Conservation (phyloP, 2,113 vertebrate genomes). For the Callopanchax toddi region DNA sequence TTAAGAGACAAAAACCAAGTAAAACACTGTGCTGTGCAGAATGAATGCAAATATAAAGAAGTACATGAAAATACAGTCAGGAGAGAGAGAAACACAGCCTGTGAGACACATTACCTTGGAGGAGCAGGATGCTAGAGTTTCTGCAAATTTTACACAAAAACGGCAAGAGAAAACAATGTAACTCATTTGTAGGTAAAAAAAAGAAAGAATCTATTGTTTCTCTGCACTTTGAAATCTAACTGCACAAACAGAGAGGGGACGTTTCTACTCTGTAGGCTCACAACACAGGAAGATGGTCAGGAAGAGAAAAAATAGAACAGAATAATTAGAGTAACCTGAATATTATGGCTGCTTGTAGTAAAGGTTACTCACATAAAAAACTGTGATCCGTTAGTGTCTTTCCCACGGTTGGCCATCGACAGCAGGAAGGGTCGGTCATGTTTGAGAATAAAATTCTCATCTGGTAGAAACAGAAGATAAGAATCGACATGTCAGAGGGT, state of each 20-base stretch:
- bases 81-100: constrained; percentile 86
- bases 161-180: constrained; percentile 99
- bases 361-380: constrained; percentile 96
- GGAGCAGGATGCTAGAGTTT: constrained; percentile 99
- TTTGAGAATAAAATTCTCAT: constrained; percentile 99
- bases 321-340: constrained; percentile 19
- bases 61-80: constrained; percentile 62
- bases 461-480: constrained; percentile 81
- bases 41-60: constrained; percentile 53
- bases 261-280: constrained; percentile 40
- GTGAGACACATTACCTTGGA: constrained; percentile 99
- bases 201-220: constrained; percentile 77
- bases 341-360: background rate
- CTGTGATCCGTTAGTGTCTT: constrained; percentile 98
- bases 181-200: constrained; percentile 96
- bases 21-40: constrained; percentile 32
- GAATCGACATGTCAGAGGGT: constrained; percentile 51
- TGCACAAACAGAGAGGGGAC: constrained; percentile 61
- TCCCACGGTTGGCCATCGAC: constrained; percentile 99
- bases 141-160: constrained; percentile 99
- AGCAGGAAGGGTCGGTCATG: constrained; percentile 98
- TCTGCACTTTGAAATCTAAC: constrained; percentile 76
- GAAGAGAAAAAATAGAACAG: constrained; percentile 32
- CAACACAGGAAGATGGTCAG: constrained; percentile 33
- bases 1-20: too few relatives aligned